Evolutionary conservation across 2,113 vertebrate genomes (phyloP).

Genomic region (Stegastes partitus): DNA sequence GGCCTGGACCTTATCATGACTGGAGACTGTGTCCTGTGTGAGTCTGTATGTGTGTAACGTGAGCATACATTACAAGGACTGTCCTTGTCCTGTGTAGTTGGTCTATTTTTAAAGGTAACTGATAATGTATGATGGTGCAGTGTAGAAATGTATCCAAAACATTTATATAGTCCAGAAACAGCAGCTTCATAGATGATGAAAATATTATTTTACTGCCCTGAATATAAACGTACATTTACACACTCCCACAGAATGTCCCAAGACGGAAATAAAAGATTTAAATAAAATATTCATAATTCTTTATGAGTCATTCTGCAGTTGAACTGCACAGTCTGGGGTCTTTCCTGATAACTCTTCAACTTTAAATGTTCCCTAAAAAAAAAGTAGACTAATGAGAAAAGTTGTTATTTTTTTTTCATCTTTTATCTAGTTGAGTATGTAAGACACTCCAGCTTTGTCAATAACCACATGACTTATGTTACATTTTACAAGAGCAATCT

Average conservation of each 20-base stretch:
- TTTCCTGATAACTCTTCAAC: background rate
- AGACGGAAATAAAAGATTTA: background rate
- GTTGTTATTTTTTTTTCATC: too few relatives aligned
- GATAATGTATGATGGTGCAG: too few relatives aligned
- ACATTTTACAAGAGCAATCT: too few relatives aligned
- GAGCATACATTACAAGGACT: background rate
- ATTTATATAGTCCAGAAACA: too few relatives aligned
- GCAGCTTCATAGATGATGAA: too few relatives aligned
- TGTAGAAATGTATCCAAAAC: too few relatives aligned
- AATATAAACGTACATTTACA: background rate
- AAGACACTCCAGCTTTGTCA: too few relatives aligned
- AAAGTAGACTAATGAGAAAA: too few relatives aligned
- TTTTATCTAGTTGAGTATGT: too few relatives aligned
- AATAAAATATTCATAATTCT: conserved; percentile 23
- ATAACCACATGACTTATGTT: too few relatives aligned
- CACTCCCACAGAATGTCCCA: background rate
- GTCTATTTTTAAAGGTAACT: too few relatives aligned
- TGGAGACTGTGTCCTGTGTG: background rate
- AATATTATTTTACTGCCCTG: too few relatives aligned
- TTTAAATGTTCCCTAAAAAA: background rate
- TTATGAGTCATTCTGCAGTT: background rate
- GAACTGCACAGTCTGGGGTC: background rate
- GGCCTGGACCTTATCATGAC: conserved; percentile 9
- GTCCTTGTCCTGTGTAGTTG: background rate
- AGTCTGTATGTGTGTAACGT: background rate